These are phyloP conservation scores for Drosophila trapezifrons DNA, from an alignment of 1,140 invertebrate species.

Conservation along the genomic window DNA sequence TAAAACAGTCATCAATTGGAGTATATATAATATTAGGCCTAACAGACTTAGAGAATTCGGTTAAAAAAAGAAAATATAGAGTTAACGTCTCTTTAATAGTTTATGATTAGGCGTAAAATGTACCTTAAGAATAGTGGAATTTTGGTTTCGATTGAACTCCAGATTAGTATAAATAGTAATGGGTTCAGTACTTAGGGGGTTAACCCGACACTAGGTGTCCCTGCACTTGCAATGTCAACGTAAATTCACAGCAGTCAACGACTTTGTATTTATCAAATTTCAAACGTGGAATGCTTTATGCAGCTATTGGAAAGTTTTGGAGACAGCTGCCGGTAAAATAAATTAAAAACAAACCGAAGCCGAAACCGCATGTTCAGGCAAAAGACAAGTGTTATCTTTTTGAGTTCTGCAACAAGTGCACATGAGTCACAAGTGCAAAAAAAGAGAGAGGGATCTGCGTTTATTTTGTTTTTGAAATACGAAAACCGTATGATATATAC, in stretches of 20 bases:
- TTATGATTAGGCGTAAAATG: too few species aligned
- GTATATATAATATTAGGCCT: too few species aligned
- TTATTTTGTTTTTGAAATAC: constrained; percentile 69
- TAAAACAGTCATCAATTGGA: too few species aligned
- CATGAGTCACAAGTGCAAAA: constrained; percentile 61
- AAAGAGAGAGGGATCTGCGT: constrained; percentile 55
- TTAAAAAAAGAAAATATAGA: too few species aligned
- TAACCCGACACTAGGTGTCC: background rate
- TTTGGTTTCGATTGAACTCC: too few species aligned
- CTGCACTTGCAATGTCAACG: constrained; percentile 40
- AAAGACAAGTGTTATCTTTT: constrained; percentile 65
- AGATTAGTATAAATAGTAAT: too few species aligned
- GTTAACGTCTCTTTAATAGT: too few species aligned
- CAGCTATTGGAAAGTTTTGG: constrained; percentile 51
- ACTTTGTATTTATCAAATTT: constrained; percentile 60
- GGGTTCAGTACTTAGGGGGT: background rate
- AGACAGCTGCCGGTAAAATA: constrained; percentile 17
- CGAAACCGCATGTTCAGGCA: constrained; percentile 42
- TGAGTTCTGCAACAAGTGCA: constrained; percentile 77
- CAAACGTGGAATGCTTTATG: constrained; percentile 25
- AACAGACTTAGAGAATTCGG: too few species aligned
- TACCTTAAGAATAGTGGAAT: too few species aligned
- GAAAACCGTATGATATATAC: constrained; percentile 33
- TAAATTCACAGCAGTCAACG: constrained; percentile 39
- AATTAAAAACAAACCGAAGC: constrained; percentile 43